Conservation (phyloP, 2,888 invertebrate species). For the Myopa testacea region DNA sequence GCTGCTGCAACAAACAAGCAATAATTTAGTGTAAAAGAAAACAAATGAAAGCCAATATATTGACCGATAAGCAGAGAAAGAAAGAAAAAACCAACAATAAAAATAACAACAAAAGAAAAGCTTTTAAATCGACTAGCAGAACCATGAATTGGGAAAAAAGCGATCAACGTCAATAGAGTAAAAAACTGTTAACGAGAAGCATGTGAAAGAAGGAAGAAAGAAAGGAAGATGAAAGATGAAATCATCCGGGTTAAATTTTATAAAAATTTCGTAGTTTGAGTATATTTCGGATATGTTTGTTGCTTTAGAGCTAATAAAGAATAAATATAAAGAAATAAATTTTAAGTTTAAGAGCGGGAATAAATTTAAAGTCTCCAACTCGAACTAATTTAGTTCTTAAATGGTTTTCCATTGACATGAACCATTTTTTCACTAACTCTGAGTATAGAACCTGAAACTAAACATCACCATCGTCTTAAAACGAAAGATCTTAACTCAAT, state of each 20-base stretch:
- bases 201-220: neutral
- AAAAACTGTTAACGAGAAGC: neutral
- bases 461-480: no score
- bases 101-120: neutral
- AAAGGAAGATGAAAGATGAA: neutral
- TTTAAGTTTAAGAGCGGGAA: no score
- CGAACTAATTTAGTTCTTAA: no score
- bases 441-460: no score
- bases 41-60: conserved; percentile 26
- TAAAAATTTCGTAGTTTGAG: neutral
- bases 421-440: no score
- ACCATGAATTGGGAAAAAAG: conserved; percentile 14
- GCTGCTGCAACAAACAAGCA: neutral
- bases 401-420: no score
- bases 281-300: no score
- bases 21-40: neutral
- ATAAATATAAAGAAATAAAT: no score
- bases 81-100: conserved; percentile 11
- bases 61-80: conserved; percentile 11
- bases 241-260: neutral
- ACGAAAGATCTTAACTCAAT: no score
- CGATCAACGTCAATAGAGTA: conserved; percentile 16
- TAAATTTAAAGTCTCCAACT: no score
- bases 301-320: no score
- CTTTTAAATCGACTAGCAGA: conserved; percentile 3